Conservation (phyloP, 2,888 invertebrate species). For the Ellobium chinense region DNA sequence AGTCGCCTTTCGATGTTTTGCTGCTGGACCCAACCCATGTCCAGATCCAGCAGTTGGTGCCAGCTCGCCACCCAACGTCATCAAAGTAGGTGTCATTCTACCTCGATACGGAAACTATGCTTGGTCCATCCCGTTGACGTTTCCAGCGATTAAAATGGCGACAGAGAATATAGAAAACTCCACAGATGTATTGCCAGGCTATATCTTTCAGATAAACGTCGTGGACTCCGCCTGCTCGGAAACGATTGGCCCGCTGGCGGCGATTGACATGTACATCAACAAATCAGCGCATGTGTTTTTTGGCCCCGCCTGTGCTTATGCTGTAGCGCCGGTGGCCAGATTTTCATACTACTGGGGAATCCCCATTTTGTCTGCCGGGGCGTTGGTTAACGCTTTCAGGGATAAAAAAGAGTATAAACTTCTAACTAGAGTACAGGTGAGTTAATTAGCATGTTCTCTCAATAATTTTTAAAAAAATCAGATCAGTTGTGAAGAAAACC, state of each 20-base stretch:
- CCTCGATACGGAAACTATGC: constrained; percentile 61
- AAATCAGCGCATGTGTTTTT: constrained; percentile 72
- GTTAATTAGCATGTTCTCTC: background rate
- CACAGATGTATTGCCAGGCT: constrained; percentile 54
- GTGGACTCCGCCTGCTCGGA: constrained; percentile 75
- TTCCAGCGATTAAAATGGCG: constrained; percentile 77
- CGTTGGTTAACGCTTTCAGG: constrained; percentile 70
- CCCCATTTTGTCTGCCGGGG: constrained; percentile 88
- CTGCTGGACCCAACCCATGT: background rate
- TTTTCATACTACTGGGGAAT: constrained; percentile 91
- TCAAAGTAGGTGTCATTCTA: constrained; percentile 73
- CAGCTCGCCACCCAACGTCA: constrained; percentile 40
- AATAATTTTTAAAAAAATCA: no score
- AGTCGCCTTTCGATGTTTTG: background rate
- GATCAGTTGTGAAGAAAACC: no score
- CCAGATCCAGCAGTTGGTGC: background rate
- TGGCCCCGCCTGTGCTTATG: constrained; percentile 81
- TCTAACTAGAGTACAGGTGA: constrained; percentile 82
- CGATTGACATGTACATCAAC: constrained; percentile 72
- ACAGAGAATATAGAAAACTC: constrained; percentile 62
- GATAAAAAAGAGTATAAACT: constrained; percentile 84
- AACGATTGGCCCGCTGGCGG: constrained; percentile 72
- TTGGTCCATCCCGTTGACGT: constrained; percentile 67
- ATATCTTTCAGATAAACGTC: constrained; percentile 55
- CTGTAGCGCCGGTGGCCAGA: constrained; percentile 92